A percentile compares a stretch with the other conserved stretches of the same genome.
Evolutionary conservation across 2,888 invertebrate genomes (phyloP).

Genomic region (Homarus gammarus): DNA sequence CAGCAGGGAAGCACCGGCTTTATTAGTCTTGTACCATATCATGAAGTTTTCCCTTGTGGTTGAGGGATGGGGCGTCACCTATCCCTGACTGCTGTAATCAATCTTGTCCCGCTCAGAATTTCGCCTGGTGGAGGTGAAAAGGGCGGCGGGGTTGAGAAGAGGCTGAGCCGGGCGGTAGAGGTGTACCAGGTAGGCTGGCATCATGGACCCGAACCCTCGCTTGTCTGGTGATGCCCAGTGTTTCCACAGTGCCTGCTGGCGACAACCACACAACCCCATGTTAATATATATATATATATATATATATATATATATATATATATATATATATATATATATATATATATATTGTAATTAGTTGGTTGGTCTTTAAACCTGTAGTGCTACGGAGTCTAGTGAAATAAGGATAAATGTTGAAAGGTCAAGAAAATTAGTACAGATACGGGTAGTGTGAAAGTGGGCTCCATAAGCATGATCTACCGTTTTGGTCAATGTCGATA

Average conservation of each 20-base stretch:
- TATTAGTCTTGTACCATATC: background rate
- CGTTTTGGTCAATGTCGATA: too few species aligned
- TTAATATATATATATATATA: too few species aligned
- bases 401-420: too few species aligned
- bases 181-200: constrained; percentile 61
- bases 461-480: too few species aligned
- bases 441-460: too few species aligned
- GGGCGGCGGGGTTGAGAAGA: constrained; percentile 25
- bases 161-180: constrained; percentile 57
- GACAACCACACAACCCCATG: too few species aligned
- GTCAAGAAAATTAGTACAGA: too few species aligned
- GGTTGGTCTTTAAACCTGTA: too few species aligned
- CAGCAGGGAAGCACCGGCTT: background rate
- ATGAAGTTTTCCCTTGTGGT: background rate
- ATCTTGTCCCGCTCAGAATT: constrained; percentile 42
- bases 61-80: background rate
- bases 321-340: too few species aligned
- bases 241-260: background rate
- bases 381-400: too few species aligned
- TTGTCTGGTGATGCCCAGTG: background rate
- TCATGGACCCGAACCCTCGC: constrained; percentile 66
- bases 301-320: too few species aligned
- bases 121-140: constrained; percentile 47
- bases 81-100: constrained; percentile 24
- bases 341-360: too few species aligned